Conservation (phyloP, 2,888 invertebrate species). For the Luperina testacea region DNA sequence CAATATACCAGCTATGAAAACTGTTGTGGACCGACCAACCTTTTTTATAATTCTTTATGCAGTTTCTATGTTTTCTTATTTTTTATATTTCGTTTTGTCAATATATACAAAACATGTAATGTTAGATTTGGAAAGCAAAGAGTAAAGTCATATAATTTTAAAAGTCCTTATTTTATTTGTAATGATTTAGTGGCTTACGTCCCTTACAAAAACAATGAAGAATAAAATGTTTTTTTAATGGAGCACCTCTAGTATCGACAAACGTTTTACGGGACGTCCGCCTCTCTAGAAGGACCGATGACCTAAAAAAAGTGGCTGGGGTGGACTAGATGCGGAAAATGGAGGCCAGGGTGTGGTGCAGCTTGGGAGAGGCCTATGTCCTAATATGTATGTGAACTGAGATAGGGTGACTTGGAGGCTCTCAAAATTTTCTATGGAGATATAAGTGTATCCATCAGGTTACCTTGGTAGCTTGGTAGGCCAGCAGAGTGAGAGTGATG, state of each 20-base stretch:
- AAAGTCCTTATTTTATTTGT: too few species aligned
- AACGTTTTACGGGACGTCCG: background rate
- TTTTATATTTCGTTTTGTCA: too few species aligned
- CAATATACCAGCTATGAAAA: too few species aligned
- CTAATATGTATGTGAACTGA: too few species aligned
- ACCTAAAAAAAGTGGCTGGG: background rate
- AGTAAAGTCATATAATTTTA: too few species aligned
- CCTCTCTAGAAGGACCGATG: background rate
- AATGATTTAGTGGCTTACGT: too few species aligned
- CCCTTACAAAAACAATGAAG: too few species aligned
- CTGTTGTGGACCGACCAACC: too few species aligned
- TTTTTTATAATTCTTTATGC: too few species aligned
- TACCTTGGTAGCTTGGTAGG: conserved; percentile 96
- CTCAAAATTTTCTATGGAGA: background rate
- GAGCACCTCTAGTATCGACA: background rate
- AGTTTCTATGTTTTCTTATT: too few species aligned
- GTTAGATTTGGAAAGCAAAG: too few species aligned
- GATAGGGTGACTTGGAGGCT: background rate
- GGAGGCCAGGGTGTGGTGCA: background rate
- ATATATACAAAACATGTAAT: too few species aligned
- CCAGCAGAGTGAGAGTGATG: conserved; percentile 94
- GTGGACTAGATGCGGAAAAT: background rate
- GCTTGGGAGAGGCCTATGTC: background rate
- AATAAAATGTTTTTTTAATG: background rate
- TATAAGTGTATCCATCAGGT: background rate